A percentile compares a stretch with the other conserved stretches of the same genome.
These are phyloP conservation scores for Alethe castanea DNA, from an alignment of 2,113 vertebrate species.

Conservation along the genomic window DNA sequence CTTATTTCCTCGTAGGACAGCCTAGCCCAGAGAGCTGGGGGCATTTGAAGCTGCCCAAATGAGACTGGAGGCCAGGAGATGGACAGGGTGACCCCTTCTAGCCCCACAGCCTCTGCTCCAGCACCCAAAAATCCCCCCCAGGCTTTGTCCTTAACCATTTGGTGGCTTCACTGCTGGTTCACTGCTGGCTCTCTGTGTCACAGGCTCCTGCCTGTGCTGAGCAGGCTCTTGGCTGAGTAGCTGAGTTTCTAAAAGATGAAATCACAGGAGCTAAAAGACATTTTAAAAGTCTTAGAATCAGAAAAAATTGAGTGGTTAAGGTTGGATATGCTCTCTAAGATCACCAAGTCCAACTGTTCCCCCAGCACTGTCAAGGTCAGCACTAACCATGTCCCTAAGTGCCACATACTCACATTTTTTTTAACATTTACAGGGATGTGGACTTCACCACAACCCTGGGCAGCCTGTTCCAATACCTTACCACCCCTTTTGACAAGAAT, in stretches of 20 bases:
- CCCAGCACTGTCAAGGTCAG: background rate
- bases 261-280: background rate
- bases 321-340: background rate
- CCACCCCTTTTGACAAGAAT: background rate
- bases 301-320: background rate
- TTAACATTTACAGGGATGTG: background rate
- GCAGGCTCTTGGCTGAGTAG: background rate
- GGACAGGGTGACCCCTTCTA: background rate
- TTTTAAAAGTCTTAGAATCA: background rate
- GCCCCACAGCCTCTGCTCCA: background rate
- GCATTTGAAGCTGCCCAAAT: background rate
- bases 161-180: background rate
- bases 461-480: background rate
- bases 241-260: background rate
- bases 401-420: background rate
- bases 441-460: background rate
- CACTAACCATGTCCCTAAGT: background rate
- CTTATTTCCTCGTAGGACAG: background rate
- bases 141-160: background rate
- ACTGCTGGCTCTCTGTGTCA: background rate
- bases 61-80: background rate
- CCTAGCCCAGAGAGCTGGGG: background rate
- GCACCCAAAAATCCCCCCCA: background rate
- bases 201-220: background rate
- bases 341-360: background rate